phyloP scores from a whole-genome alignment of 2,888 invertebrate genomes.

The Zygothrica quintamaculata region DNA sequence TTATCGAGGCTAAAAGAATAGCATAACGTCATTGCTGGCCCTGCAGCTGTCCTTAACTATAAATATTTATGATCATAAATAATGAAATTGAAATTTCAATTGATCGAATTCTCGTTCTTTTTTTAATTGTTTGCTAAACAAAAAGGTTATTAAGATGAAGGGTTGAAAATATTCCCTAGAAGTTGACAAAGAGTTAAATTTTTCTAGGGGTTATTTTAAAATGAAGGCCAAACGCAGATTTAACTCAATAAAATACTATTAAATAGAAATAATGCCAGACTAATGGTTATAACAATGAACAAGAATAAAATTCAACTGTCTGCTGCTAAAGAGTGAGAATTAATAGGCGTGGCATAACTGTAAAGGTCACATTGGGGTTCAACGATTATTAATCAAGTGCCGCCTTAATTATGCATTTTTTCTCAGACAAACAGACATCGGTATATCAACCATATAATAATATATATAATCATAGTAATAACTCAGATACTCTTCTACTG shows the following conservation, averaged over 20 bases:
- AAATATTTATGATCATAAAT: constrained; percentile 77
- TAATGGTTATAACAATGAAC: constrained; percentile 71
- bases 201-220: constrained; percentile 50
- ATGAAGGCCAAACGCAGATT: constrained; percentile 63
- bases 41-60: constrained; percentile 46
- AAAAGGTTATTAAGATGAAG: neutral
- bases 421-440: neutral
- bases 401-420: constrained; percentile 67
- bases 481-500: constrained; percentile 38
- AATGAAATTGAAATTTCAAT: constrained; percentile 50
- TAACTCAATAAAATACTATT: constrained; percentile 68
- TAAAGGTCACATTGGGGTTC: constrained; percentile 69
- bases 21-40: constrained; percentile 20
- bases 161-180: constrained; percentile 5
- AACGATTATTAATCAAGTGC: constrained; percentile 78
- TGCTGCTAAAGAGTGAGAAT: constrained; percentile 48
- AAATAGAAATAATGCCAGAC: constrained; percentile 57
- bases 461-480: constrained; percentile 25
- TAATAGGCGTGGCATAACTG: constrained; percentile 42
- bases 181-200: constrained; percentile 4
- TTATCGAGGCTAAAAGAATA: constrained; percentile 14
- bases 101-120: constrained; percentile 55
- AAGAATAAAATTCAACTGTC: constrained; percentile 38
- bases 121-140: constrained; percentile 49
- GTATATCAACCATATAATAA: constrained; percentile 36